Percentiles rank a stretch among this genome's conserved stretches.
Conservation (phyloP, 2,888 invertebrate genomes). For the Drosophila nigricruria region DNA sequence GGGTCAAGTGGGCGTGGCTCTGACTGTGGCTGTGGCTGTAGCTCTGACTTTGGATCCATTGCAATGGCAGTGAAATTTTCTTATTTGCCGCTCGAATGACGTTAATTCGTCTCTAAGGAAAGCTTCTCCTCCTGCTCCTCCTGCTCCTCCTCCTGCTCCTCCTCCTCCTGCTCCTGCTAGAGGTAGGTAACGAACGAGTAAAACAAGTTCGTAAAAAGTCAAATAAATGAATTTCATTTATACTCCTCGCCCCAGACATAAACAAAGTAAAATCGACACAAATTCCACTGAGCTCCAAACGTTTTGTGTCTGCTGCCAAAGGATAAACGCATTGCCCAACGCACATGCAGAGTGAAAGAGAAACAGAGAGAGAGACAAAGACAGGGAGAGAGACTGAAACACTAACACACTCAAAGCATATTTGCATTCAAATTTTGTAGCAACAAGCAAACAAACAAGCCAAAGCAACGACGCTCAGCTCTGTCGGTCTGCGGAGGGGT, state of each 20-base stretch:
- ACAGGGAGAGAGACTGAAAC: conserved; percentile 25
- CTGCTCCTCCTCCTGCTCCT: background rate
- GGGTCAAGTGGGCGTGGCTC: conserved; percentile 31
- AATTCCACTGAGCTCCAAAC: conserved; percentile 62
- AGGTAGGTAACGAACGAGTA: conserved; percentile 30
- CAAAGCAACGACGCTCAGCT: conserved; percentile 24
- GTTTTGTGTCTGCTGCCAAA: conserved; percentile 59
- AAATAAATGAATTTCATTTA: conserved; percentile 75
- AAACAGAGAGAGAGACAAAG: background rate
- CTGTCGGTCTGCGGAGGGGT: conserved; percentile 11
- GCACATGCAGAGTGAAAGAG: conserved; percentile 18
- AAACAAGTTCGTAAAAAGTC: conserved; percentile 48
- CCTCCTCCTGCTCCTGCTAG: too few relatives aligned
- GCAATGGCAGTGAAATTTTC: conserved; percentile 63
- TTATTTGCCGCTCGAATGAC: conserved; percentile 71
- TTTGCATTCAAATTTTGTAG: conserved; percentile 74
- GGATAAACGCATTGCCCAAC: conserved; percentile 68
- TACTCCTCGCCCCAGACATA: conserved; percentile 62
- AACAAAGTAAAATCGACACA: conserved; percentile 73
- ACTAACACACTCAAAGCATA: conserved; percentile 69
- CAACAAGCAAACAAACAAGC: conserved; percentile 74
- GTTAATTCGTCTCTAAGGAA: conserved; percentile 60
- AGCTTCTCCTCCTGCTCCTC: background rate
- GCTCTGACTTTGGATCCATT: background rate
- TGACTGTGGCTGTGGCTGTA: background rate